Percentiles rank a stretch among this genome's conserved stretches.
Evolutionary conservation across 1,140 invertebrate genomes (phyloP).

Genomic region (Belonocnema kinseyi): DNA sequence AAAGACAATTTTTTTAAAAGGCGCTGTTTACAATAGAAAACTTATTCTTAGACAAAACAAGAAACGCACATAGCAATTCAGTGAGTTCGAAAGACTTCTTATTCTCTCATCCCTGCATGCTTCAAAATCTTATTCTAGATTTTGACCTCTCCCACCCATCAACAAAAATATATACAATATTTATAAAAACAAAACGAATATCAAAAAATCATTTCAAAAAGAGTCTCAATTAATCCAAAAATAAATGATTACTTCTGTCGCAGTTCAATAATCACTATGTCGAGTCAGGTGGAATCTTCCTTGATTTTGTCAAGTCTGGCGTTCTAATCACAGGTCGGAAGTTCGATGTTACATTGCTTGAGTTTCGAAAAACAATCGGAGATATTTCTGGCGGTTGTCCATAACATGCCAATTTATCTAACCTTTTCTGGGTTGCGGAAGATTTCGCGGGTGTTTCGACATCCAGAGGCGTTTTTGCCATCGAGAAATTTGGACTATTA

Average conservation of each 20-base stretch:
- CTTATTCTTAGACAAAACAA: too few species aligned
- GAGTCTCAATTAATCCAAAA: not conserved
- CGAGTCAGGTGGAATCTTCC: not conserved
- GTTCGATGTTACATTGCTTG: constrained; percentile 53
- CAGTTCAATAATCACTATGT: not conserved
- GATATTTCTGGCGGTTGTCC: constrained; percentile 62
- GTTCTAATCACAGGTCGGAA: constrained; percentile 52
- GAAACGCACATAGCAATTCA: too few species aligned
- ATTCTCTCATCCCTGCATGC: too few species aligned
- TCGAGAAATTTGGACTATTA: constrained; percentile 36
- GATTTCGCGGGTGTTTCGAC: constrained; percentile 41
- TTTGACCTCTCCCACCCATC: too few species aligned
- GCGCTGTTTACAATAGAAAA: too few species aligned
- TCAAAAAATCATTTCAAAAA: too few species aligned
- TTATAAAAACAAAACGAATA: not conserved
- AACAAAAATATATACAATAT: not conserved
- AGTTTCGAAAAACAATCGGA: constrained; percentile 56
- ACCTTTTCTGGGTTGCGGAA: constrained; percentile 49
- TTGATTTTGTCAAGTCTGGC: constrained; percentile 37
- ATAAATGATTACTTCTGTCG: not conserved
- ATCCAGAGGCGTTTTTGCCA: constrained; percentile 40
- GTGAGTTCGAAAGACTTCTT: too few species aligned
- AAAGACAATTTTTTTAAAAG: too few species aligned
- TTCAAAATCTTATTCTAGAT: too few species aligned
- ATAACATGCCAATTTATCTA: constrained; percentile 65